These are phyloP conservation scores for Ischnura elegans DNA, from an alignment of 2,888 invertebrate species.

Conservation along the genomic window DNA sequence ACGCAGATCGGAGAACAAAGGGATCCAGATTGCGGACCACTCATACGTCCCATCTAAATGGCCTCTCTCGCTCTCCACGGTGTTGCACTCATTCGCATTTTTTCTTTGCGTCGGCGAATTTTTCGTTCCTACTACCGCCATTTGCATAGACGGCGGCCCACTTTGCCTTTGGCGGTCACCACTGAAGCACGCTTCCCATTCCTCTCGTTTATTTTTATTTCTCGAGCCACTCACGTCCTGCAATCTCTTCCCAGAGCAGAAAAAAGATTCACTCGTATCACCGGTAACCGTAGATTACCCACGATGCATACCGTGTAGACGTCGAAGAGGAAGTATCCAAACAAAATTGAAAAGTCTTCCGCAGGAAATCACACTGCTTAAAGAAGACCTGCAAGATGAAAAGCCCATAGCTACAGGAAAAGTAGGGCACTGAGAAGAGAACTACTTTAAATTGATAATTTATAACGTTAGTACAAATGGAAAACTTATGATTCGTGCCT, in stretches of 20 bases:
- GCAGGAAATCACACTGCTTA: no score
- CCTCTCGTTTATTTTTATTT: neutral
- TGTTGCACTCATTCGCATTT: neutral
- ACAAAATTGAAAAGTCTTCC: neutral
- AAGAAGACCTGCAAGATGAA: no score
- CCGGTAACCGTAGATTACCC: neutral
- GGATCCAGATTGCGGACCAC: neutral
- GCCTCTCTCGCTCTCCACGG: neutral
- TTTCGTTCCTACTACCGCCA: neutral
- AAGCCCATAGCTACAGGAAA: no score
- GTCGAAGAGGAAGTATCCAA: neutral
- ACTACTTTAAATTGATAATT: no score
- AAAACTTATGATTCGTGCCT: no score
- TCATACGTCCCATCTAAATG: neutral
- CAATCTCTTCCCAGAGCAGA: neutral
- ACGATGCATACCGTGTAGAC: neutral
- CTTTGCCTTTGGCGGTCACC: neutral
- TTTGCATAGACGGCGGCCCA: neutral
- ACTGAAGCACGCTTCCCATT: neutral
- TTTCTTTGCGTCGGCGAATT: neutral
- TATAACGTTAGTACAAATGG: no score
- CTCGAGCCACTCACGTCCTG: neutral
- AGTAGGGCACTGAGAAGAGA: no score
- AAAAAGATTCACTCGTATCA: neutral
- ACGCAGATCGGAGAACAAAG: conserved; percentile 28